Evolutionary conservation across 2,888 invertebrate species (phyloP).

Genomic region (Aspidapion aeneum): DNA sequence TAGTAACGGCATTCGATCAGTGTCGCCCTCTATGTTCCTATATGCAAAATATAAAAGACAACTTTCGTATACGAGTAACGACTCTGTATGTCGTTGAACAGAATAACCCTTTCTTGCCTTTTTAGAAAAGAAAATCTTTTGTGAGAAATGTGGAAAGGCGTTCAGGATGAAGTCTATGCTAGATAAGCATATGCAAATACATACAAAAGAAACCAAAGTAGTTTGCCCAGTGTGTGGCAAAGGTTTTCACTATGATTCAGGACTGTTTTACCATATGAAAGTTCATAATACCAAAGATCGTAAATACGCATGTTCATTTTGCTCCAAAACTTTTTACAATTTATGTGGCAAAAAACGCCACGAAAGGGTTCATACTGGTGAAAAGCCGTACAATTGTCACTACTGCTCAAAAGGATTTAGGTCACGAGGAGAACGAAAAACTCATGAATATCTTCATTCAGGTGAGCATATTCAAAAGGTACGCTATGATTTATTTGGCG

Average conservation of each 20-base stretch:
- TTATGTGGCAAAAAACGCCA: conserved; percentile 25
- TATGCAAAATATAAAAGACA: too few relatives aligned
- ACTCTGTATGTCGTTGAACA: too few relatives aligned
- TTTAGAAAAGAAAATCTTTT: conserved; percentile 13
- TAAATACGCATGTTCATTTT: conserved; percentile 24
- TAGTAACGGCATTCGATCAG: too few relatives aligned
- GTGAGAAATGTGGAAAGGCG: conserved; percentile 18
- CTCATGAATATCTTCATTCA: conserved; percentile 27
- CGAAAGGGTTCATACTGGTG: conserved; percentile 26
- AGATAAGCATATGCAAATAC: conserved; percentile 16
- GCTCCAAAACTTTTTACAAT: conserved; percentile 22
- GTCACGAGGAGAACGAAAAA: conserved; percentile 24
- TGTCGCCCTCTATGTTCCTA: too few relatives aligned
- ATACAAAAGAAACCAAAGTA: conserved; percentile 13
- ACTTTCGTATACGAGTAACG: too few relatives aligned
- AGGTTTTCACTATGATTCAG: conserved; percentile 24
- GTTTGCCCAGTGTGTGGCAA: conserved; percentile 24
- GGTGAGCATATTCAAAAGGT: conserved; percentile 21
- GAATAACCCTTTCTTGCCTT: conserved; percentile 1
- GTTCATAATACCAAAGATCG: conserved; percentile 27
- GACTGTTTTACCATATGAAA: conserved; percentile 31
- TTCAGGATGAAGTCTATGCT: conserved; percentile 16
- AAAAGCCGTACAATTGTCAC: conserved; percentile 25
- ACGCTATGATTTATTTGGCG: too few relatives aligned
- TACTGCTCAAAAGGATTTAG: conserved; percentile 27